Conservation (phyloP, 2,888 invertebrate species). For the Trileptium ribeirensis region DNA sequence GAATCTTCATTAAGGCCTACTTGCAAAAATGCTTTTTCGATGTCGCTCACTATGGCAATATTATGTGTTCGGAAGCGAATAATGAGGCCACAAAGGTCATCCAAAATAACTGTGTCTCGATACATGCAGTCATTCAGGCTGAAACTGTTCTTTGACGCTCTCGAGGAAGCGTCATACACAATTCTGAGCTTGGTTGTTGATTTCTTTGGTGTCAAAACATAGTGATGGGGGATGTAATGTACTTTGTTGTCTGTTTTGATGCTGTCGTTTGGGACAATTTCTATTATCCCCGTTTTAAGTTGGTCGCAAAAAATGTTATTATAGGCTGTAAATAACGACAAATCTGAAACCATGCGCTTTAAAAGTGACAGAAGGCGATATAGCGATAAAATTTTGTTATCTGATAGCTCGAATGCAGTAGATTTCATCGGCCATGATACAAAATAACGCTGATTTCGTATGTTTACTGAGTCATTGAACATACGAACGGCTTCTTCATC, state of each 20-base stretch:
- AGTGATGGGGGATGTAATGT: slow-evolving; percentile 35
- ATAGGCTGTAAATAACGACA: slow-evolving; percentile 18
- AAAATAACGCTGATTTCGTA: neutral
- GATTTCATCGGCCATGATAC: neutral
- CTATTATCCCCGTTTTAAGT: slow-evolving; percentile 21
- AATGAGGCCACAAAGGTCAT: slow-evolving; percentile 26
- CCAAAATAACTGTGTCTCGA: slow-evolving; percentile 28
- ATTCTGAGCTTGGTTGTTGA: slow-evolving; percentile 35
- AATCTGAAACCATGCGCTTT: neutral
- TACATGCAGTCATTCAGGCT: slow-evolving; percentile 31
- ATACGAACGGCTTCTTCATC: neutral
- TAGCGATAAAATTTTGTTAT: neutral
- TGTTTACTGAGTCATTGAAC: neutral
- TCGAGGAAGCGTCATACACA: slow-evolving; percentile 34
- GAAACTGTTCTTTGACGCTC: neutral
- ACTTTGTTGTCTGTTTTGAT: neutral
- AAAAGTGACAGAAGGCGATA: neutral
- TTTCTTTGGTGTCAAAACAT: slow-evolving; percentile 29
- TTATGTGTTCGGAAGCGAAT: slow-evolving; percentile 17
- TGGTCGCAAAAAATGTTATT: slow-evolving; percentile 21
- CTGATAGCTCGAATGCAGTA: neutral
- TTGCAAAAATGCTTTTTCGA: slow-evolving; percentile 15
- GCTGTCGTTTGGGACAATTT: slow-evolving; percentile 9
- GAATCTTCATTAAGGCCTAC: slow-evolving; percentile 17
- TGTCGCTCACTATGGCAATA: slow-evolving; percentile 22